Evolutionary conservation across 2,888 invertebrate genomes (phyloP).

Genomic region (Tridacna crocea): DNA sequence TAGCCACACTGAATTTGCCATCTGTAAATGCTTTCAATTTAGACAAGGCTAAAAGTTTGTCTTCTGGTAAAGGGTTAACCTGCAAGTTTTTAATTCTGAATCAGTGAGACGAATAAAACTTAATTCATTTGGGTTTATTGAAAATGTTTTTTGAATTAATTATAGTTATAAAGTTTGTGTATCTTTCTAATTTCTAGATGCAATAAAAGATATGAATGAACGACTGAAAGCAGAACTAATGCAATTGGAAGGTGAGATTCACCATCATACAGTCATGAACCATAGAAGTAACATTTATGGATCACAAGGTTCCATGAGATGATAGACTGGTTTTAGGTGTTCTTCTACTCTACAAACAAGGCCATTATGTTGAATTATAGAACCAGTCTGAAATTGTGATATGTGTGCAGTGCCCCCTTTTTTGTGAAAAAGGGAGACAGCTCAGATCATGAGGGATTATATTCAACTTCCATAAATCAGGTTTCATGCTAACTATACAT

Average conservation of each 20-base stretch:
- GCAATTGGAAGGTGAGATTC: conserved; percentile 79
- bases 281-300: conserved; percentile 57
- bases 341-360: neutral
- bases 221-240: conserved; percentile 76
- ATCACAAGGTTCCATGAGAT: conserved; percentile 67
- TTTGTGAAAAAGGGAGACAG: neutral
- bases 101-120: too few species aligned
- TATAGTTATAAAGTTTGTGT: too few species aligned
- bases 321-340: conserved; percentile 32
- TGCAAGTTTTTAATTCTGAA: too few species aligned
- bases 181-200: conserved; percentile 74
- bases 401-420: neutral
- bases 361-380: conserved; percentile 7
- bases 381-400: conserved; percentile 14
- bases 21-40: too few species aligned
- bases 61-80: too few species aligned
- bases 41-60: too few species aligned
- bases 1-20: too few species aligned
- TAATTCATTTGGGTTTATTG: too few species aligned
- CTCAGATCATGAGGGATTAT: neutral
- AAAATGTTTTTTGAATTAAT: too few species aligned
- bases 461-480: too few species aligned
- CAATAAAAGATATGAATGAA: conserved; percentile 78
- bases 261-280: conserved; percentile 69
- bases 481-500: too few species aligned